phyloP scores from a whole-genome alignment of 2,113 vertebrate genomes.

The Suncus etruscus region DNA sequence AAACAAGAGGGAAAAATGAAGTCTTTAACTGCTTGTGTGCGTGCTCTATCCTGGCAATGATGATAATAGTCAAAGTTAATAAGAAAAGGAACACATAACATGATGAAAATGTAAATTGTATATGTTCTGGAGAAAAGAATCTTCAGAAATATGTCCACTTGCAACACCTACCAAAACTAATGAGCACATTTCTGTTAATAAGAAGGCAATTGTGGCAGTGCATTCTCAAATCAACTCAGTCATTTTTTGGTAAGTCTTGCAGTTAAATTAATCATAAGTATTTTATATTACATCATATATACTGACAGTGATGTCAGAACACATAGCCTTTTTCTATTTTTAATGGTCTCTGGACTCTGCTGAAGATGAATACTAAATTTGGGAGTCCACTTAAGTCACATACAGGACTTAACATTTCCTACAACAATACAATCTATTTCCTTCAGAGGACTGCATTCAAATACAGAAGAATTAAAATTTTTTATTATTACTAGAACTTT shows the following conservation, averaged over 20 bases:
- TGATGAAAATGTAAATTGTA: conserved; percentile 45
- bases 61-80: conserved; percentile 49
- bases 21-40: neutral
- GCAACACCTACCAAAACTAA: conserved; percentile 57
- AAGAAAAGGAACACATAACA: neutral
- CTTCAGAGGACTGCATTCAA: neutral
- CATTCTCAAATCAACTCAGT: conserved; percentile 30
- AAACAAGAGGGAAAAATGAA: neutral
- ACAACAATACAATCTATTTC: neutral
- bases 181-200: conserved; percentile 63
- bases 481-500: neutral
- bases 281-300: neutral
- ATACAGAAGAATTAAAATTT: neutral
- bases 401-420: neutral
- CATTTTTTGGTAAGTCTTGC: neutral
- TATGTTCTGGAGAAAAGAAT: conserved; percentile 34
- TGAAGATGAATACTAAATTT: neutral
- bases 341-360: neutral
- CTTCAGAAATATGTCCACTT: conserved; percentile 49
- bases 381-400: neutral
- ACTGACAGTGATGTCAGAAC: neutral
- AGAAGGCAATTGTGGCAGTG: neutral
- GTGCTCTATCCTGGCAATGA: neutral
- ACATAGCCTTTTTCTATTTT: neutral
- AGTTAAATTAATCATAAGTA: neutral